phyloP scores from a whole-genome alignment of 2,888 invertebrate genomes.

The Acleris emargana region DNA sequence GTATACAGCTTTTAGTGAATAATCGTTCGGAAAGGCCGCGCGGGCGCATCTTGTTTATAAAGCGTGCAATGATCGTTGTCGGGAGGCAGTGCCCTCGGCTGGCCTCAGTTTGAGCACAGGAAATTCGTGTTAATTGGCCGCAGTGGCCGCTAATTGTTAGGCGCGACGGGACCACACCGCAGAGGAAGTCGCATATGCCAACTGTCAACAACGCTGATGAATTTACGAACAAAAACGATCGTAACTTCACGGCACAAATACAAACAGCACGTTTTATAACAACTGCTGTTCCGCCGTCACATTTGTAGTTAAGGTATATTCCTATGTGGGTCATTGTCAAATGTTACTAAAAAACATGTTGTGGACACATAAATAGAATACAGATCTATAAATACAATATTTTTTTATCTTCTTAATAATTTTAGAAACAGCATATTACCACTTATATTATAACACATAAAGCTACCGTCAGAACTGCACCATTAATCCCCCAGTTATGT shows the following conservation, averaged over 20 bases:
- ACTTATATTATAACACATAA: conserved; percentile 5
- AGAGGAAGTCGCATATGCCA: conserved; percentile 63
- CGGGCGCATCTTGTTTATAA: conserved; percentile 32
- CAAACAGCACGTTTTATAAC: conserved; percentile 7
- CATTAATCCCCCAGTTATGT: conserved; percentile 9
- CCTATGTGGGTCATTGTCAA: too few species aligned
- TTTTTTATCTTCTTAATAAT: too few species aligned
- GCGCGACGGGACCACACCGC: conserved; percentile 66
- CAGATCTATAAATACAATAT: too few species aligned
- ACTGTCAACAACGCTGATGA: conserved; percentile 44
- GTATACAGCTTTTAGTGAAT: conserved; percentile 2
- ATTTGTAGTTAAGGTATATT: too few species aligned
- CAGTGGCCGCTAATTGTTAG: conserved; percentile 72
- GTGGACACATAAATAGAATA: too few species aligned
- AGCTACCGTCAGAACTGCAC: conserved; percentile 1
- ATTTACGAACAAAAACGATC: conserved; percentile 26
- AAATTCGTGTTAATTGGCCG: conserved; percentile 79
- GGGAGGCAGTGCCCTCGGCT: conserved; percentile 62
- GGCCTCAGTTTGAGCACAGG: conserved; percentile 70
- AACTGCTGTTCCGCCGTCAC: too few species aligned
- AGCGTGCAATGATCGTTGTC: conserved; percentile 42
- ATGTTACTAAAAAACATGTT: too few species aligned
- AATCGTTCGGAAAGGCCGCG: conserved; percentile 17
- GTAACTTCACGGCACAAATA: conserved; percentile 8
- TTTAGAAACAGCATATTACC: background rate